phyloP scores from a whole-genome alignment of 2,797 vertebrate species.

The Eospalax fontanierii region DNA sequence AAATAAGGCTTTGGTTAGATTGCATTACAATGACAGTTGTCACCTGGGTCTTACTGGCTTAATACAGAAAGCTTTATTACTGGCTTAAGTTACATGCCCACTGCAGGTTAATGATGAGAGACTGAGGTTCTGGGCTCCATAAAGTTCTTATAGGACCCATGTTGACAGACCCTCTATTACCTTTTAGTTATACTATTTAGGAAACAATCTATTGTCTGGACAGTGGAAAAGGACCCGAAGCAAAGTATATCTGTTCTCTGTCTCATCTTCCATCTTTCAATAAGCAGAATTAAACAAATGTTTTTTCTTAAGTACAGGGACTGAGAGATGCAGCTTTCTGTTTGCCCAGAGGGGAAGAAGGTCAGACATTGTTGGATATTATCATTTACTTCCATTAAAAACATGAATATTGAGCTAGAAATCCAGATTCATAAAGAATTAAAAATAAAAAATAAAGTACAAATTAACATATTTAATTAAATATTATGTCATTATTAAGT shows the following conservation, averaged over 20 bases:
- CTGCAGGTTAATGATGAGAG: background rate
- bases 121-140: background rate
- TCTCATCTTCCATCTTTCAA: background rate
- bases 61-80: background rate
- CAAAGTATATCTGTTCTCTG: background rate
- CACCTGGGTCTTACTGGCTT: background rate
- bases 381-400: background rate
- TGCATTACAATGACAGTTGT: background rate
- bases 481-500: constrained; percentile 30
- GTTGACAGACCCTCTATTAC: background rate
- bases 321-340: background rate
- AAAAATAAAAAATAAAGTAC: constrained; percentile 36
- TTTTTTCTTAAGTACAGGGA: background rate
- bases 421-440: constrained; percentile 29
- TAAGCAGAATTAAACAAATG: background rate
- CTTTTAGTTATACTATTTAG: background rate
- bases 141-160: background rate
- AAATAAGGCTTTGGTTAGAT: background rate
- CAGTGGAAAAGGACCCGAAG: background rate
- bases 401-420: constrained; percentile 1
- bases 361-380: background rate
- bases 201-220: background rate
- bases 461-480: constrained; percentile 23
- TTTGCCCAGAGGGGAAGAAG: background rate
- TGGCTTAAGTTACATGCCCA: background rate